Conservation (phyloP, 2,888 invertebrate genomes). For the Hesperia comma region DNA sequence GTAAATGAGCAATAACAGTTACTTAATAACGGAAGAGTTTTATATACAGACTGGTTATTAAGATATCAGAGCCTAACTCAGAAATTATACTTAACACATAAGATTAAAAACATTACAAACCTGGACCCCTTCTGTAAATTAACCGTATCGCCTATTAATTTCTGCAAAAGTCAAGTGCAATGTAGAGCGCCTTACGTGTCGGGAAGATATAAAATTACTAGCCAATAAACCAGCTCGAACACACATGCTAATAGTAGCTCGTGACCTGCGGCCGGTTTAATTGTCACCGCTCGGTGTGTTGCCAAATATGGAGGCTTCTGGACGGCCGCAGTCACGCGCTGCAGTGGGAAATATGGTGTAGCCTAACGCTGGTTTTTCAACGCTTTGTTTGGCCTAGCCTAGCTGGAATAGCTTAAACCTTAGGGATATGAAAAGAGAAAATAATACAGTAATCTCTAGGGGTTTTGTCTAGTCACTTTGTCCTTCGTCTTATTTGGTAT, state of each 20-base stretch:
- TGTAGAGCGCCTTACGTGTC: slow-evolving; percentile 17
- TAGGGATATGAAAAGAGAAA: too few relatives aligned
- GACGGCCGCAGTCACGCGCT: slow-evolving; percentile 55
- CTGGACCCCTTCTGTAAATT: too few relatives aligned
- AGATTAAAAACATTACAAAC: not conserved
- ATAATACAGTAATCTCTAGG: too few relatives aligned
- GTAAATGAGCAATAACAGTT: too few relatives aligned
- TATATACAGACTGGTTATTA: too few relatives aligned
- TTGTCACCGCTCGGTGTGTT: slow-evolving; percentile 57
- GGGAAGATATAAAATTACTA: slow-evolving; percentile 41
- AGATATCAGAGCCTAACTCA: too few relatives aligned
- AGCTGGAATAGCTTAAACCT: too few relatives aligned
- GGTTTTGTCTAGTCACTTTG: too few relatives aligned
- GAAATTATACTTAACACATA: not conserved
- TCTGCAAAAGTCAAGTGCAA: slow-evolving; percentile 1
- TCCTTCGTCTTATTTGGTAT: too few relatives aligned
- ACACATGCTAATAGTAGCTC: slow-evolving; percentile 58
- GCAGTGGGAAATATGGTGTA: slow-evolving; percentile 35
- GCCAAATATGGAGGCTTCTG: slow-evolving; percentile 53
- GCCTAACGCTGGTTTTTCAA: slow-evolving; percentile 13
- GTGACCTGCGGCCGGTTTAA: slow-evolving; percentile 62
- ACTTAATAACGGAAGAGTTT: too few relatives aligned
- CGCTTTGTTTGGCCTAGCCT: too few relatives aligned
- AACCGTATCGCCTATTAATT: slow-evolving; percentile 18
- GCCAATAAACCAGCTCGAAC: slow-evolving; percentile 49